Evolutionary conservation across 2,888 invertebrate genomes (phyloP).

Genomic region (Nomada lathburiana): DNA sequence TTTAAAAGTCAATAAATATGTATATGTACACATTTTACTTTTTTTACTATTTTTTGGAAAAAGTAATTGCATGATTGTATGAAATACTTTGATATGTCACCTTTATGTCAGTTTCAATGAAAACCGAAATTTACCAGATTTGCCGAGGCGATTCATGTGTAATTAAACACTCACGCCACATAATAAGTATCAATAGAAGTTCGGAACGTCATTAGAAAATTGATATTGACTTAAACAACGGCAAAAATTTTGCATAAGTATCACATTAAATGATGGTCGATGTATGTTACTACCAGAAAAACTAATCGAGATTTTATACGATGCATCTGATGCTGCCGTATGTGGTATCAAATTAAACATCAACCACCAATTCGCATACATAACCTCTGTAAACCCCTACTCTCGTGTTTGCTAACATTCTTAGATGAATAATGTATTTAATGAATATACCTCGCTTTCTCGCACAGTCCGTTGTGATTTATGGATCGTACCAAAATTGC

Average conservation of each 20-base stretch:
- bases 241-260: not conserved
- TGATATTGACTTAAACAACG: not conserved
- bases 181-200: slow-evolving; percentile 13
- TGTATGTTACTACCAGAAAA: not conserved
- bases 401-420: not conserved
- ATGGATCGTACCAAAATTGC: not conserved
- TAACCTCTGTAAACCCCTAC: slow-evolving; percentile 37
- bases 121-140: not conserved
- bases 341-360: slow-evolving; percentile 15
- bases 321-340: not conserved
- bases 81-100: not conserved
- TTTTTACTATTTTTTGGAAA: not conserved
- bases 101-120: not conserved
- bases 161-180: not conserved
- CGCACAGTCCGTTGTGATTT: not conserved
- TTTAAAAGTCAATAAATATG: not conserved
- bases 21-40: not conserved
- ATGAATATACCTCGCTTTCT: not conserved
- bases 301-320: slow-evolving; percentile 16
- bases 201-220: slow-evolving; percentile 7
- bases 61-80: not conserved
- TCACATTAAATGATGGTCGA: slow-evolving; percentile 1
- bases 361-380: not conserved
- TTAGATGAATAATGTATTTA: not conserved
- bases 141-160: not conserved